Percentiles rank a stretch among this genome's conserved stretches.
Evolutionary conservation across 2,113 vertebrate species (phyloP).

Genomic region (Panthera tigris): DNA sequence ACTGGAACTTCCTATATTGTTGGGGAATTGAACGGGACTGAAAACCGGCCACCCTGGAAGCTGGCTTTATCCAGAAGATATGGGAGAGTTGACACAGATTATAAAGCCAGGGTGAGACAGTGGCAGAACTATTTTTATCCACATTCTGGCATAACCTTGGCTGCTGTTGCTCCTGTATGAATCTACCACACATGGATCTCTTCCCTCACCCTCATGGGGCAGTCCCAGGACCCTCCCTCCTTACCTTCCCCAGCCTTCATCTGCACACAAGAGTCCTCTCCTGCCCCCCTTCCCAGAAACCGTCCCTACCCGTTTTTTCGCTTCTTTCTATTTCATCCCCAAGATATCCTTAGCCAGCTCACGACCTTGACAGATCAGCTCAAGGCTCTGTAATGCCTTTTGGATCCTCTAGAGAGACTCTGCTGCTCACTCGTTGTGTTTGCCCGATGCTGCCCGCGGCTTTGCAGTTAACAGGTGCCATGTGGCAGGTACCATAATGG

Average conservation of each 20-base stretch:
- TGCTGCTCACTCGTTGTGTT: not conserved
- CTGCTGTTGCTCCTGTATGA: fast-evolving
- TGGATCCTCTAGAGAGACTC: not conserved
- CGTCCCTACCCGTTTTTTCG: not conserved
- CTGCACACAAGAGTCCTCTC: no score
- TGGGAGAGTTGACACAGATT: not conserved
- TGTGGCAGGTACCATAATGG: fast-evolving
- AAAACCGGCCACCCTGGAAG: not conserved
- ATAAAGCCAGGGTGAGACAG: not conserved
- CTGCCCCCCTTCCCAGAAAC: not conserved
- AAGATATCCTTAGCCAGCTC: not conserved
- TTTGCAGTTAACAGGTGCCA: fast-evolving
- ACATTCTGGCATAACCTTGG: not conserved
- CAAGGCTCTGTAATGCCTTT: fast-evolving
- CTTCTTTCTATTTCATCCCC: not conserved
- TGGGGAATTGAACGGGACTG: not conserved
- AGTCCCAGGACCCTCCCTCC: fast-evolving
- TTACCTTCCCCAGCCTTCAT: not conserved
- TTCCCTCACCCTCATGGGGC: fast-evolving
- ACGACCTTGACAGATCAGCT: fast-evolving
- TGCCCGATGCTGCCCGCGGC: no score
- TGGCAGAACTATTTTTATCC: not conserved
- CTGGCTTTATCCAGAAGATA: not conserved
- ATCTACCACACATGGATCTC: not conserved
- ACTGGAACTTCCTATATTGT: not conserved